Base-by-base conservation (phyloP, 2,797 vertebrate species). In the Lagocephalus sceleratus region DNA sequence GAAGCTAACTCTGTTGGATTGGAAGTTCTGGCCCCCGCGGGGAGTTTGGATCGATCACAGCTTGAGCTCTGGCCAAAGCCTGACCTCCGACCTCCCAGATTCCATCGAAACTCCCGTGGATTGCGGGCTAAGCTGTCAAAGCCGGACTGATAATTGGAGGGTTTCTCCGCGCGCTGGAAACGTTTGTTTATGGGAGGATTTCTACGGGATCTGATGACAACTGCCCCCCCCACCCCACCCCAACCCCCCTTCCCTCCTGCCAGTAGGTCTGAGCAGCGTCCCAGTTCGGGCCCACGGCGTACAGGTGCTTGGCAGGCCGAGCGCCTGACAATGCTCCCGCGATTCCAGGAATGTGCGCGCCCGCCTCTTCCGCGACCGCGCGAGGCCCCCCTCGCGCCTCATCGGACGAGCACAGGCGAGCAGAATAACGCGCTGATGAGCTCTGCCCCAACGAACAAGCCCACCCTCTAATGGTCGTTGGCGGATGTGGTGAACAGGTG, bases 181-280 rank as follows among this genome's bases (percentile, higher is more conserved):
- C 7, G 23, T 25, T 25, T 25, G 23, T 25, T 1, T 2, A 25
- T 25, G 23, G 23, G 23, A 25, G 23, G 23, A 7, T 25, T 25
- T 25, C 23, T 25, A 25, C 23, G 32, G 14, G n/a, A n/a, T n/a
- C n/a, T n/a, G n/a, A n/a, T n/a, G n/a, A n/a, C n/a, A n/a, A n/a
- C n/a, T n/a, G n/a, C n/a, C n/a, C n/a, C n/a, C n/a, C n/a, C n/a
- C n/a, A n/a, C n/a, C n/a, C n/a, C n/a, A n/a, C n/a, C n/a, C n/a
- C 32, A 35, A 12, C 32, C 32, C 1, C 3, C 32, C 32, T n/a
- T 14, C 32, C 32, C 5, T 14, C 32, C 40, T 9, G n/a, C 40
- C 40, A 42, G n/a, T n/a, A 73, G 60, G 74, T 73, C 71, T 41
- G 65, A 79, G 75, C 74, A 77, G 73, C 66, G 43, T 59, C 60